Percentiles rank a stretch among this genome's conserved stretches.
Evolutionary conservation across 2,888 invertebrate species (phyloP).

Genomic region (Caenorhabditis uteleia): DNA sequence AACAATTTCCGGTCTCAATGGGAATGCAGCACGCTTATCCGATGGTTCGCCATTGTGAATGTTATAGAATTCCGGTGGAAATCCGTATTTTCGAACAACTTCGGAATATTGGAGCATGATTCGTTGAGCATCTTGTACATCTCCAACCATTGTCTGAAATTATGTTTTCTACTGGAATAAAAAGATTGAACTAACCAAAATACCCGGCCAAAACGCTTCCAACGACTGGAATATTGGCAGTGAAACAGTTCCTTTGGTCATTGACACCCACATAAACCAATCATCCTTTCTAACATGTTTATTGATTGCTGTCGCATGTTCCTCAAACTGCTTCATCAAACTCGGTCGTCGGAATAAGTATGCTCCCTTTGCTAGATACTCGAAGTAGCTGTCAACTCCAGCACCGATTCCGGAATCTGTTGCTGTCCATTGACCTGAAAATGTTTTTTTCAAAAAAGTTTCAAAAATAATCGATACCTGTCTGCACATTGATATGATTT

Average conservation of each 20-base stretch:
- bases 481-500: slow-evolving; percentile 84
- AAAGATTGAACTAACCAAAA: slow-evolving; percentile 75
- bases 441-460: neutral
- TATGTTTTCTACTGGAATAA: neutral
- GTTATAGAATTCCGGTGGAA: slow-evolving; percentile 96
- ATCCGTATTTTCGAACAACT: slow-evolving; percentile 96
- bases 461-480: neutral
- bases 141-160: slow-evolving; percentile 76
- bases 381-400: slow-evolving; percentile 84
- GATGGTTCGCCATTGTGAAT: slow-evolving; percentile 76
- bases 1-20: slow-evolving; percentile 90
- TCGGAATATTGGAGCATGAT: slow-evolving; percentile 88
- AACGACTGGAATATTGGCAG: slow-evolving; percentile 96
- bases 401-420: slow-evolving; percentile 91
- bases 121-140: slow-evolving; percentile 87
- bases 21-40: slow-evolving; percentile 85
- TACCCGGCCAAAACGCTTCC: slow-evolving; percentile 97
- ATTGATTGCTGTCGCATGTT: slow-evolving; percentile 72
- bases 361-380: slow-evolving; percentile 95
- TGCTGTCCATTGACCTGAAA: slow-evolving; percentile 82
- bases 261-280: slow-evolving; percentile 99
- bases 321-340: slow-evolving; percentile 86
- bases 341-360: slow-evolving; percentile 87
- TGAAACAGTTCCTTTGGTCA: slow-evolving; percentile 84
- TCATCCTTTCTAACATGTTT: slow-evolving; percentile 83